Conservation (phyloP, 2,113 vertebrate genomes). For the Vulpes lagopus region DNA sequence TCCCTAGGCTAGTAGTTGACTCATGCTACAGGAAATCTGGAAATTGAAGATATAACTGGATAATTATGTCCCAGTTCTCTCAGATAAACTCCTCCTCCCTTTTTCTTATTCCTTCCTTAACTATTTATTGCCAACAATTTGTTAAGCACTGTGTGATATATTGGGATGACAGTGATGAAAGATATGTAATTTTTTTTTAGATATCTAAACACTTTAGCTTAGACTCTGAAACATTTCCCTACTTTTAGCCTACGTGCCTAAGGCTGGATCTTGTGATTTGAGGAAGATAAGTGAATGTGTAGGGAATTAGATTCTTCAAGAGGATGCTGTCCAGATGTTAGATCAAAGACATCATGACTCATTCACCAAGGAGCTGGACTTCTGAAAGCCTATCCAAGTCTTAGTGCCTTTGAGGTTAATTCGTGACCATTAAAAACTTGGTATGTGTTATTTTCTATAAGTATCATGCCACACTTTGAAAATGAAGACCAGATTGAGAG, state of each 20-base stretch:
- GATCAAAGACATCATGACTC: conserved; percentile 32
- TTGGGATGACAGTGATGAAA: background rate
- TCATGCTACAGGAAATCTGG: conserved; percentile 58
- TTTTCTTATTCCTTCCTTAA: background rate
- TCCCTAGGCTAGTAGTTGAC: background rate
- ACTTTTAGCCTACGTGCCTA: background rate
- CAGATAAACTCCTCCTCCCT: background rate
- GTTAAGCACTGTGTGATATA: background rate
- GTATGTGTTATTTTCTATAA: background rate
- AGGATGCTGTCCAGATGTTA: background rate
- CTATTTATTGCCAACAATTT: background rate
- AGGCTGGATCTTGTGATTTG: background rate
- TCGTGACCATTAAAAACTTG: background rate
- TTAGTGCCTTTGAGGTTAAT: conserved; percentile 23
- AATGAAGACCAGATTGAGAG: conserved; percentile 24
- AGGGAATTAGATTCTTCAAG: background rate
- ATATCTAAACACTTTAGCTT: background rate
- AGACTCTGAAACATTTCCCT: background rate
- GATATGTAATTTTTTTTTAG: background rate
- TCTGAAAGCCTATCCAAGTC: background rate
- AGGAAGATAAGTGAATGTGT: background rate
- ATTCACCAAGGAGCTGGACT: background rate
- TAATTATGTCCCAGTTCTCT: background rate
- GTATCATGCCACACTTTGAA: background rate
- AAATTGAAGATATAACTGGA: background rate